Base-by-base conservation (phyloP, 2,113 vertebrate genomes). In the Climacteris rufus region DNA sequence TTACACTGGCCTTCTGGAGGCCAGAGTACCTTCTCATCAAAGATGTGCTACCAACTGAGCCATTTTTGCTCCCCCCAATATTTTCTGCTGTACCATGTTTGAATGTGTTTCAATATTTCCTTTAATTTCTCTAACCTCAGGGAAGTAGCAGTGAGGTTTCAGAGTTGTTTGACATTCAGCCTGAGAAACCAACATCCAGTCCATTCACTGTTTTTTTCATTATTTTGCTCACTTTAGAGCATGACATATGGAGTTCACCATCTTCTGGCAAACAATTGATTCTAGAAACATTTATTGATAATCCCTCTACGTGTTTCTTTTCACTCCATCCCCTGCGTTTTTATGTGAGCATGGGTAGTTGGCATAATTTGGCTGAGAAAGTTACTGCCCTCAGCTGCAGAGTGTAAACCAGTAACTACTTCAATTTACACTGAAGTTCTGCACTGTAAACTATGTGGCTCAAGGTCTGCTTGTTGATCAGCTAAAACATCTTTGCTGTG, bases 211-310 rank as follows among this genome's bases (percentile, higher is more conserved):
- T 0, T 81, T 74, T 72, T 77, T 50, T 39, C 30, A 9, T 28
- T 76, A 45, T 56, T 86, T 83, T 77, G 1, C 27, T 24, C 4
- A 15, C 33, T 86, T 83, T 27, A 77, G 17, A 65, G 7, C 13
- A 23, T 28, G 15, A 27, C 0, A 1, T 28, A 20, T 4, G 2
- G 13, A 40, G 11, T 35, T 40, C 13, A 39, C 39, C 6, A 21
- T 30, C 47, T 80, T 56, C 50, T 81, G 72, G 12, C 6, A 83
- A 69, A 79, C 2, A 68, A 11, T 16, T 27, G 1, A 19, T 91
- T 54, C 28, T 61, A 65, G 42, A 65, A 59, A 23, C 5, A 18
- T 39, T 65, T 80, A 33, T 24, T 71, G 11, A 33, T 80, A 33
- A 60, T 76, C 22, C 5, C 21, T 68, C 30, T 57, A 30, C 13